Conservation (phyloP, 2,797 vertebrate genomes). For the Rhodeus uyekii region DNA sequence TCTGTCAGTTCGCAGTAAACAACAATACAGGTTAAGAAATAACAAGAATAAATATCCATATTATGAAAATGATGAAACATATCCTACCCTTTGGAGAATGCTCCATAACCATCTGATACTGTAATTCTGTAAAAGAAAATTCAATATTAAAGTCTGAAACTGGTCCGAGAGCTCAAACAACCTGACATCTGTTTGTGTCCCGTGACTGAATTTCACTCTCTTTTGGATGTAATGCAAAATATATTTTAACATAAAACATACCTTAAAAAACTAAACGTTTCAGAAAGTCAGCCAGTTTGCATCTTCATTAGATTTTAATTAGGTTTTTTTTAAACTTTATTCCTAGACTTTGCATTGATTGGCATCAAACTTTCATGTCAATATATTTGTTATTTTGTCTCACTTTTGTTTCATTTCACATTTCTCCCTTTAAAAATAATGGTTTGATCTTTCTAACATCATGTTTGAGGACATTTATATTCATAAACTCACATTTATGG, state of each 20-base stretch:
- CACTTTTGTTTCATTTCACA: neutral
- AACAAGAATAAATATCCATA: too few relatives aligned
- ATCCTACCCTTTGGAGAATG: conserved; percentile 56
- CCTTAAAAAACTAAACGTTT: neutral
- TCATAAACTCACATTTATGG: too few relatives aligned
- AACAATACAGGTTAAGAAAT: neutral
- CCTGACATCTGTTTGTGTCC: neutral
- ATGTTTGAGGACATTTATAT: neutral
- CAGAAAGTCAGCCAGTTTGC: neutral
- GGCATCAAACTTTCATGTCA: neutral
- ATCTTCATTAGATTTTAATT: neutral
- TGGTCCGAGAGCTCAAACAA: neutral
- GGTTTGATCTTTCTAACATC: neutral
- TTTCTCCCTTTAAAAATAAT: neutral
- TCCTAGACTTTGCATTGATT: neutral
- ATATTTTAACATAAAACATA: neutral
- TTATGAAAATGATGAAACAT: neutral
- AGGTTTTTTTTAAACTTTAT: neutral
- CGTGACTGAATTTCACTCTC: neutral
- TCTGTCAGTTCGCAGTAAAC: neutral
- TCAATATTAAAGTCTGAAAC: neutral
- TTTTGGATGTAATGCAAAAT: neutral
- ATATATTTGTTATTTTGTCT: neutral
- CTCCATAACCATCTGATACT: conserved; percentile 74
- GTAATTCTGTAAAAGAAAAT: conserved; percentile 66